A percentile compares a stretch with the other conserved stretches of the same genome.
Conservation (phyloP, 1,140 invertebrate species). For the Pentalonia nigronervosa region DNA sequence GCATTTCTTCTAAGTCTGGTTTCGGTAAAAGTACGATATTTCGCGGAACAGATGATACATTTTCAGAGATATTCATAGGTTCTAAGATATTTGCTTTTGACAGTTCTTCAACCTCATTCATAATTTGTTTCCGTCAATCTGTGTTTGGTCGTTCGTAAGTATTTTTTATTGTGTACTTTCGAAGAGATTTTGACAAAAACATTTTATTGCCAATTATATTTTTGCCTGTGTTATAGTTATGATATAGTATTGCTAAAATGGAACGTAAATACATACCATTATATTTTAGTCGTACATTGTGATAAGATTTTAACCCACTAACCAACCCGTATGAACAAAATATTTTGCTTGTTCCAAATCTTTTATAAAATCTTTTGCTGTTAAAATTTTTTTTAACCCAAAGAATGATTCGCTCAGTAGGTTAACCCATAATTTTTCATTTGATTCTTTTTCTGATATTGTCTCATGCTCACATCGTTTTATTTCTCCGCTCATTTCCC, state of each 20-base stretch:
- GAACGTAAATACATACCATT: too few species aligned
- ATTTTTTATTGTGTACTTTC: too few species aligned
- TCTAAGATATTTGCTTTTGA: not conserved
- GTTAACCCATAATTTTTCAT: slow-evolving; percentile 27
- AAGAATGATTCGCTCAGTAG: not conserved
- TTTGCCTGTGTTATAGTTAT: slow-evolving; percentile 16
- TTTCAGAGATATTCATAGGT: slow-evolving; percentile 9
- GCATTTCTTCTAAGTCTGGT: too few species aligned
- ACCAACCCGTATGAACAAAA: too few species aligned
- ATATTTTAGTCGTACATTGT: slow-evolving; percentile 8
- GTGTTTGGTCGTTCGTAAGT: too few species aligned
- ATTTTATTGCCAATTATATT: slow-evolving; percentile 10
- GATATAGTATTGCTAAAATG: slow-evolving; percentile 20
- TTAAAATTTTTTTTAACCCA: slow-evolving; percentile 37
- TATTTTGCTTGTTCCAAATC: slow-evolving; percentile 30
- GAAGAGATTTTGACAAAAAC: not conserved
- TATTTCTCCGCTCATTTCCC: not conserved
- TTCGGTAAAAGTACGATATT: not conserved
- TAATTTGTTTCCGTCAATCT: too few species aligned
- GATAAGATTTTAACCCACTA: slow-evolving; percentile 37
- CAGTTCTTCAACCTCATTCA: too few species aligned
- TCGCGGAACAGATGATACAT: not conserved
- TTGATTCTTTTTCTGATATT: too few species aligned
- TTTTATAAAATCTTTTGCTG: not conserved
- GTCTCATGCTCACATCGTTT: not conserved